Percentiles rank a stretch among this genome's conserved stretches.
Conservation (phyloP, 2,797 vertebrate genomes). For the Gorsachius magnificus region DNA sequence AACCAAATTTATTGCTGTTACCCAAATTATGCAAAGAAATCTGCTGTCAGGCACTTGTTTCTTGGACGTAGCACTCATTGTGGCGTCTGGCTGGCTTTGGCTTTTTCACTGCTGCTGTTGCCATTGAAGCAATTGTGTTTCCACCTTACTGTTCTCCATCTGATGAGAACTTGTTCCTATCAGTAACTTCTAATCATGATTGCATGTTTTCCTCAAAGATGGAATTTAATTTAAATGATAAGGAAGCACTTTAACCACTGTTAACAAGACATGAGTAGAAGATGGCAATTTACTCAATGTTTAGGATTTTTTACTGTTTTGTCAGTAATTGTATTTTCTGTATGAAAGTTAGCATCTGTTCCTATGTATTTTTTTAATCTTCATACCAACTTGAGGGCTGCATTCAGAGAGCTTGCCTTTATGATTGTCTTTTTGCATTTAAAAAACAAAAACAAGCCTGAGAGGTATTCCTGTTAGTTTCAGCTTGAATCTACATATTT, state of each 20-base stretch:
- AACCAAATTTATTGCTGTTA: neutral
- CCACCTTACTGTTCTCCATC: neutral
- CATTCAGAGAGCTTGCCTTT: neutral
- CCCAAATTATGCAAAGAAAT: neutral
- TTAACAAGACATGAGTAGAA: neutral
- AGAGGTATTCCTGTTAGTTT: neutral
- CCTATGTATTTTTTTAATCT: neutral
- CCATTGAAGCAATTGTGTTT: neutral
- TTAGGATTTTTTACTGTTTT: conserved; percentile 2
- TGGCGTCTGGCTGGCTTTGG: neutral
- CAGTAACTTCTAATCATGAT: neutral
- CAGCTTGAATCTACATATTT: neutral
- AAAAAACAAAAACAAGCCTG: neutral
- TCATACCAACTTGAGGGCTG: neutral
- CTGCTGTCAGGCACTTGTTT: neutral
- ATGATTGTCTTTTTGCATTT: neutral
- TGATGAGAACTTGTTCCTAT: neutral
- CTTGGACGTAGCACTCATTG: neutral
- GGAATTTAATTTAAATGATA: neutral
- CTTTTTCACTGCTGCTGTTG: neutral
- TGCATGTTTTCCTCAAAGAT: neutral
- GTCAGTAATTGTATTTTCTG: conserved; percentile 9
- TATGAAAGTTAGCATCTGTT: conserved; percentile 31
- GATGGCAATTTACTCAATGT: neutral
- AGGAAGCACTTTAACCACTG: neutral